Percentiles rank a stretch among this genome's conserved stretches.
Conservation (phyloP, 2,113 vertebrate species). For the Sigmodon hispidus region DNA sequence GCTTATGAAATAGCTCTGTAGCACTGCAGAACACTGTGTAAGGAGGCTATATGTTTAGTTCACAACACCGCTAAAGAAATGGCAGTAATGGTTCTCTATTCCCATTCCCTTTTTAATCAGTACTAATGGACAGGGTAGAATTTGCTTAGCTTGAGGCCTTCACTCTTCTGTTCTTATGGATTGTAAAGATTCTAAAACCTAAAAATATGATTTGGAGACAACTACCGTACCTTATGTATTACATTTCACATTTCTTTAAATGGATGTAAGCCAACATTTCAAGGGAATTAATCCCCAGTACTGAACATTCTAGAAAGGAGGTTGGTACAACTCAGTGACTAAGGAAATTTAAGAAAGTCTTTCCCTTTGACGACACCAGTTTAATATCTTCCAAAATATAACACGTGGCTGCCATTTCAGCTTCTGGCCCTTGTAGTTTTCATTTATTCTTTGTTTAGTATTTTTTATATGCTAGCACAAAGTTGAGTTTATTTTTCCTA, state of each 20-base stretch:
- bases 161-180: not conserved
- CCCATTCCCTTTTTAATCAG: not conserved
- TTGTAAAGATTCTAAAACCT: not conserved
- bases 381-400: not conserved
- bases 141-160: not conserved
- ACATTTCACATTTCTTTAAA: not conserved
- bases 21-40: too few species aligned
- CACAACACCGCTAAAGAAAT: not conserved
- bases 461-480: not conserved
- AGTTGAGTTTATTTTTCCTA: not conserved
- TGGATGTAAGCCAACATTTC: not conserved
- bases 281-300: not conserved
- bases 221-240: not conserved
- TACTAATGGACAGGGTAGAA: accelerated
- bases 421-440: not conserved
- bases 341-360: not conserved
- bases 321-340: not conserved
- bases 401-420: not conserved
- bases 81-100: not conserved
- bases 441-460: not conserved
- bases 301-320: not conserved
- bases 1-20: not conserved
- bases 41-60: not conserved
- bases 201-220: not conserved
- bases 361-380: not conserved